Percentiles rank a stretch among this genome's conserved stretches.
phyloP scores from a whole-genome alignment of 2,797 vertebrate species.

The Mallotus villosus region DNA sequence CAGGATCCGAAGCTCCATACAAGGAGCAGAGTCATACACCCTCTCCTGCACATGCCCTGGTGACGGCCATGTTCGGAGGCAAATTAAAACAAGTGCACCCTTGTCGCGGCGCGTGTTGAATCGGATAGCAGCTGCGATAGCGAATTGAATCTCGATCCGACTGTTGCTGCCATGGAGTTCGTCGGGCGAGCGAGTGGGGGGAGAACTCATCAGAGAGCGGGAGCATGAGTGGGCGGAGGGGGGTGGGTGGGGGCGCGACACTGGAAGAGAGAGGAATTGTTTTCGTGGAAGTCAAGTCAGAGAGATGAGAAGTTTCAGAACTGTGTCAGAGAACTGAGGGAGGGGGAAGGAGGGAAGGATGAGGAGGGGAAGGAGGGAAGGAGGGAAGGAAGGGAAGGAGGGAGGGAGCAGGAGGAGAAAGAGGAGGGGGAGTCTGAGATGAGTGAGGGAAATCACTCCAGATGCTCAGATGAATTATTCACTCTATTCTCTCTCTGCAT shows the following conservation, averaged over 20 bases:
- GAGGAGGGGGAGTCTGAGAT: constrained; percentile 5
- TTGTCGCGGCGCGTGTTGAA: too few species aligned
- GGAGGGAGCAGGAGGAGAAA: constrained; percentile 35
- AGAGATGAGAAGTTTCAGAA: constrained; percentile 26
- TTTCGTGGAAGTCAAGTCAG: not conserved
- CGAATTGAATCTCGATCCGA: too few species aligned
- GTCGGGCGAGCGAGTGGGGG: not conserved
- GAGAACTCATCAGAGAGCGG: not conserved
- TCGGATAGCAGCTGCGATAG: too few species aligned
- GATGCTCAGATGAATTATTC: constrained; percentile 75
- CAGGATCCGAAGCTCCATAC: too few species aligned
- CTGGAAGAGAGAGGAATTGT: not conserved
- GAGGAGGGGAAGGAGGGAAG: not conserved
- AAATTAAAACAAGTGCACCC: too few species aligned
- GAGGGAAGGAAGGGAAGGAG: not conserved
- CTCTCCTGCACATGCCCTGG: too few species aligned
- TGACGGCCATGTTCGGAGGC: too few species aligned
- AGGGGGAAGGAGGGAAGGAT: not conserved
- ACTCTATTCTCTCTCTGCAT: constrained; percentile 60
- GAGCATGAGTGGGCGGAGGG: not conserved
- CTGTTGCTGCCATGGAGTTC: too few species aligned
- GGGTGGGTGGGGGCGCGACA: not conserved
- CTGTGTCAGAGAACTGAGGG: not conserved
- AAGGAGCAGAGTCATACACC: too few species aligned
- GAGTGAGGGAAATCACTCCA: constrained; percentile 49